phyloP scores from a whole-genome alignment of 1,140 invertebrate species.

The Callitettix versicolor region DNA sequence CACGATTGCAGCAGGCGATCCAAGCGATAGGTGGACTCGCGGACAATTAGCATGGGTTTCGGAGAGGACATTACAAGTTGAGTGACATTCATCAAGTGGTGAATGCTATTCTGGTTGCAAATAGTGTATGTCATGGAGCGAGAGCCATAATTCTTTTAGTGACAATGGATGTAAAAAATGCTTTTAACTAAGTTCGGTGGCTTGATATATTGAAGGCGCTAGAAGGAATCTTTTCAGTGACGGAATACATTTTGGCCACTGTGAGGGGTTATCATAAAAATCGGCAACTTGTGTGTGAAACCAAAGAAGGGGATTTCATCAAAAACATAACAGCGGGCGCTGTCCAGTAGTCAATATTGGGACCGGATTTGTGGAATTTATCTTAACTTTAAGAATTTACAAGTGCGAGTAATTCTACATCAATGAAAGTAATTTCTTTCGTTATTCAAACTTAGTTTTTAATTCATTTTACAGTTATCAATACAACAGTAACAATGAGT shows the following conservation, averaged over 20 bases:
- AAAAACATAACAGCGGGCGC: conserved; percentile 21
- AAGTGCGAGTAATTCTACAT: no score
- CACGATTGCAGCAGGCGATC: neutral
- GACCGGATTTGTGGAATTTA: conserved; percentile 29
- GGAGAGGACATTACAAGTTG: neutral
- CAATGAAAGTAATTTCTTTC: no score
- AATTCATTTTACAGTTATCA: no score
- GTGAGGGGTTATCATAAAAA: neutral
- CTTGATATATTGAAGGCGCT: neutral
- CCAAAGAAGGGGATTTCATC: neutral
- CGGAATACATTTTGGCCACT: neutral
- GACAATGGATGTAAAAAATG: neutral
- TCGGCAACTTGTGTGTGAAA: no score
- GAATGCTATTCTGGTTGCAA: neutral
- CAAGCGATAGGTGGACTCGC: neutral
- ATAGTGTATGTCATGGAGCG: neutral
- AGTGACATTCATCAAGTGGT: no score
- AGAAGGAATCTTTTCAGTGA: neutral
- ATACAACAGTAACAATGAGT: no score
- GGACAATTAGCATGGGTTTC: neutral
- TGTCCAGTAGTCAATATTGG: conserved; percentile 30
- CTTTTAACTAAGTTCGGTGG: neutral
- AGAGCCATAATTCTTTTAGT: neutral
- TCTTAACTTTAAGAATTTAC: no score
- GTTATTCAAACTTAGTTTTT: conserved; percentile 10